Conservation (phyloP, 2,797 vertebrate species). For the Prunella strophiata region DNA sequence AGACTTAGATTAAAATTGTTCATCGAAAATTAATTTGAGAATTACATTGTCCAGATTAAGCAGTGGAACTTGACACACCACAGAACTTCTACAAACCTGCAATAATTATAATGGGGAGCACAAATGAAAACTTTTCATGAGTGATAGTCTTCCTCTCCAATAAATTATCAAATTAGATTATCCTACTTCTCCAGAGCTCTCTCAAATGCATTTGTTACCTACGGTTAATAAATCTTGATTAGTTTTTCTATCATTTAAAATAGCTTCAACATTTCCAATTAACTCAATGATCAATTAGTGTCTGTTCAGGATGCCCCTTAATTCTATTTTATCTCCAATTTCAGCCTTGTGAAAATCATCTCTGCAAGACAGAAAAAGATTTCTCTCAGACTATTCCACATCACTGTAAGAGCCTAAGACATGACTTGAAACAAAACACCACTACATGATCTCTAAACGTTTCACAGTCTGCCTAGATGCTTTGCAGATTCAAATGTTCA, state of each 20-base stretch:
- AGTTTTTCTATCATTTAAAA: conserved; percentile 2
- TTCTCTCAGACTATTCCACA: background rate
- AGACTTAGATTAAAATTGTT: background rate
- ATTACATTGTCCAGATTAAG: conserved; percentile 26
- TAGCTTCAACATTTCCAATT: conserved; percentile 28
- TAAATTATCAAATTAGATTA: conserved; percentile 54
- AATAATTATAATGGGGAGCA: background rate
- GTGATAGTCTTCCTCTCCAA: conserved; percentile 8
- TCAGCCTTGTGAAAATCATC: background rate
- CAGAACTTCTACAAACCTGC: conserved; percentile 10
- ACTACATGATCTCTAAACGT: background rate
- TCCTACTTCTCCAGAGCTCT: conserved; percentile 22
- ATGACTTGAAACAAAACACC: background rate
- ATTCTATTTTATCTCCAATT: background rate
- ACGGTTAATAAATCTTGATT: conserved; percentile 52
- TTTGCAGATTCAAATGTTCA: conserved; percentile 6
- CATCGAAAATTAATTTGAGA: background rate
- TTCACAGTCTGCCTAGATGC: background rate
- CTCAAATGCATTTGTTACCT: conserved; percentile 21
- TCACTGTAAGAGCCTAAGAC: background rate
- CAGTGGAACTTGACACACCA: background rate
- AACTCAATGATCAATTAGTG: background rate
- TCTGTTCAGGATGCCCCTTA: background rate
- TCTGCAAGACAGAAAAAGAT: background rate
- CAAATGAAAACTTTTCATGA: background rate